Percentiles rank a stretch among this genome's conserved stretches.
These are phyloP conservation scores for Vanessa tameamea DNA, from an alignment of 1,140 invertebrate genomes.

Conservation along the genomic window DNA sequence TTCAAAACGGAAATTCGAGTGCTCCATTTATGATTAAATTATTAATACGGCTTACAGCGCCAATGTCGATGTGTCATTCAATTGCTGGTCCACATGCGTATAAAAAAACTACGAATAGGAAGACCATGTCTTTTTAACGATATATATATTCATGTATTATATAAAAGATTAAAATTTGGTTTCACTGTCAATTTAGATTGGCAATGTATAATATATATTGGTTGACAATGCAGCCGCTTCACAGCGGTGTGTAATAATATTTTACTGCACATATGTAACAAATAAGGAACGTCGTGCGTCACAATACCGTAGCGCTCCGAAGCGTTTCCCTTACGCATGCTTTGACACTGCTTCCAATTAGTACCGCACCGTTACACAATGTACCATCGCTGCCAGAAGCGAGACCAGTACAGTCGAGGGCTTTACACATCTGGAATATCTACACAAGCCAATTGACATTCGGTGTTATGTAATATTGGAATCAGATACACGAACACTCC, in stretches of 20 bases:
- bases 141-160: too few relatives aligned
- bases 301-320: conserved; percentile 7
- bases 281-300: conserved; percentile 1
- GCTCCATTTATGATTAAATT: too few relatives aligned
- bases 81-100: too few relatives aligned
- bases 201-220: too few relatives aligned
- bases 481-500: background rate
- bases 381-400: background rate
- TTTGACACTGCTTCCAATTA: conserved; percentile 21
- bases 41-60: too few relatives aligned
- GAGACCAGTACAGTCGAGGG: background rate
- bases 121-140: too few relatives aligned
- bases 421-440: background rate
- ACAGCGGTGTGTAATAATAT: background rate
- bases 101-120: too few relatives aligned
- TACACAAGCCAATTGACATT: background rate
- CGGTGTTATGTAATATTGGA: background rate
- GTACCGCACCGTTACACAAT: conserved; percentile 3
- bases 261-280: background rate
- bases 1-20: too few relatives aligned
- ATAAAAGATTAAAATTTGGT: too few relatives aligned
- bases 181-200: too few relatives aligned
- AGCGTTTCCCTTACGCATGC: conserved; percentile 16
- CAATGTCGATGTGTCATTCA: too few relatives aligned
- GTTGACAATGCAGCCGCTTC: background rate